Base-by-base conservation (phyloP, 2,113 vertebrate species). In the Rhea pennata region DNA sequence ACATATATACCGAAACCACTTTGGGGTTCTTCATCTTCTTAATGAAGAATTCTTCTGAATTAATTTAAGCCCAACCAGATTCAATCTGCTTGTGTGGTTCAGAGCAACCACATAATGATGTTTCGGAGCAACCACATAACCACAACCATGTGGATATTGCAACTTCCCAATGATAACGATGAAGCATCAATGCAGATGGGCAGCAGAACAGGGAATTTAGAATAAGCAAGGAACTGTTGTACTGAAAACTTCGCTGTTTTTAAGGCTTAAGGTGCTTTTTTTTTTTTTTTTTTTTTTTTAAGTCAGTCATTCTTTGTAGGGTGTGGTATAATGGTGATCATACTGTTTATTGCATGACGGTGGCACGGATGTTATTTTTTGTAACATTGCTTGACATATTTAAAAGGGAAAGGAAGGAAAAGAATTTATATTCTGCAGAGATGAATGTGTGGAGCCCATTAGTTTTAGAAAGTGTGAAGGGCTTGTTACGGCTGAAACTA, bases 381-480 rank as follows among this genome's bases (percentile, higher is more conserved):
- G 84, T 82, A 85, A 74, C 82, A 81, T 91, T 94, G 92, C 91
- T 67, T 92, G 92, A 84, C 77, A 42, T 92, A 48, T 95, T 91
- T 91, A 65, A 92, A 96, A 91, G 84, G 29, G 29, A 88, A 81
- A 82, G 81, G 85, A 84, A 93, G 75, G 88, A 95, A 71, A 51
- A 87, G 95, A 96, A 88, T 94, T 94, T 89, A 50, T 93, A 56
- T 64, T 75, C 84, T 76, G 89, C 81, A 70, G 96, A 96, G 67
- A 87, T 97, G 91, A 95, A 62, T 95, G 75, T 82, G 75, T 79
- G 92, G 81, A 96, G 91, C 84, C 92, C 83, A 59, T 96, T 96
- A 94, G 94, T 89, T 95, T n/a, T 64, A 93, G 94, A 94, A 96
- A 96, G 84, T 89, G 94, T 95, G 91, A 96, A 96, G 95, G 95